Conservation (phyloP, 2,888 invertebrate species). For the Slavum lentiscoides region DNA sequence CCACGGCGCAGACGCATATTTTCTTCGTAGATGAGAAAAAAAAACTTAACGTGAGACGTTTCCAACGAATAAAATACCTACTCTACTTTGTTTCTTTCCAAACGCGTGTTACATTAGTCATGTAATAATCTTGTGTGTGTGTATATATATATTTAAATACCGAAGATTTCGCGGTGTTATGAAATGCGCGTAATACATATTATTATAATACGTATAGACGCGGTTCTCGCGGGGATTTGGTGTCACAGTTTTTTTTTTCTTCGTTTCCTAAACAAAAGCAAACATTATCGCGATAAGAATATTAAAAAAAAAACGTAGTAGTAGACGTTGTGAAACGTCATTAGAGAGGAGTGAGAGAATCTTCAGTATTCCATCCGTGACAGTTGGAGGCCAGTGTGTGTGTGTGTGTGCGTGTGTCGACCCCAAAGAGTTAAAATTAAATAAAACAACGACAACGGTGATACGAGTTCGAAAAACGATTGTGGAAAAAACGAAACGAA, state of each 20-base stretch:
- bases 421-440: conserved; percentile 45
- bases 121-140: conserved; percentile 32
- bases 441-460: conserved; percentile 17
- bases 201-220: neutral
- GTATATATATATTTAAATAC: conserved; percentile 28
- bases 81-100: conserved; percentile 35
- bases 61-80: conserved; percentile 10
- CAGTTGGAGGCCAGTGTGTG: conserved; percentile 39
- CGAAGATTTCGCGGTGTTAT: conserved; percentile 33
- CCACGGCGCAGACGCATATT: neutral
- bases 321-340: conserved; percentile 46
- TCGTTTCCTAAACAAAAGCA: conserved; percentile 38
- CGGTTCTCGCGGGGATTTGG: conserved; percentile 34
- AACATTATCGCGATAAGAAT: conserved; percentile 42
- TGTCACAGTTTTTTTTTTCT: conserved; percentile 40
- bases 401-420: too few relatives aligned
- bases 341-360: conserved; percentile 50
- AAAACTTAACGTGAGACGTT: conserved; percentile 42
- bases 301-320: neutral
- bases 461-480: conserved; percentile 20
- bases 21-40: conserved; percentile 33
- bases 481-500: neutral
- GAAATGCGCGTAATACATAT: conserved; percentile 15
- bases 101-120: conserved; percentile 23
- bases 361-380: conserved; percentile 39